These are phyloP conservation scores for Mastomys natalensis DNA, from an alignment of 2,113 vertebrate species.

Conservation along the genomic window DNA sequence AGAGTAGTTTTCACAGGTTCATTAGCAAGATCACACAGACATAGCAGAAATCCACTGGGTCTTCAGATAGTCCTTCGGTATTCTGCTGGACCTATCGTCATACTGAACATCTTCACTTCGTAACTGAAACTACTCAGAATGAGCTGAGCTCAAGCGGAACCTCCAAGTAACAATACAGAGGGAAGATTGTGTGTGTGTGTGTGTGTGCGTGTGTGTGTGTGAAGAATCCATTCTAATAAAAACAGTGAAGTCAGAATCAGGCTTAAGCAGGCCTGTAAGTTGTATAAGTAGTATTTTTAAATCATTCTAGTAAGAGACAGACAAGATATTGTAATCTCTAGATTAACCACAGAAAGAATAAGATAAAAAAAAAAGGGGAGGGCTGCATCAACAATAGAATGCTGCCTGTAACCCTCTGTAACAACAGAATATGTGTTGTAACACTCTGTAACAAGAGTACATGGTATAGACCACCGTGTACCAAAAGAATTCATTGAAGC, in stretches of 20 bases:
- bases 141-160: neutral
- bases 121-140: neutral
- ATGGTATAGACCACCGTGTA: neutral
- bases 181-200: neutral
- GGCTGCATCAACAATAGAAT: neutral
- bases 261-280: neutral
- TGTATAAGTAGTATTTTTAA: neutral
- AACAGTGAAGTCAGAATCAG: neutral
- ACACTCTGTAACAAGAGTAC: neutral
- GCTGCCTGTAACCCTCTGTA: neutral
- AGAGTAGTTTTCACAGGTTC: neutral
- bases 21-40: neutral
- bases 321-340: neutral
- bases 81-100: neutral
- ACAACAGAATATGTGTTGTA: neutral
- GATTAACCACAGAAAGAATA: neutral
- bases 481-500: neutral
- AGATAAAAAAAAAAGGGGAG: no score
- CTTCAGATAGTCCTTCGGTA: neutral
- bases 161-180: neutral
- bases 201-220: neutral
- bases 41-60: neutral
- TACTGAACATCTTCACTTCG: neutral
- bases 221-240: neutral
- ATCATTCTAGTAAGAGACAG: neutral